Base-by-base conservation (phyloP, 2,888 invertebrate species). In the Sinhomidia bicolor region DNA sequence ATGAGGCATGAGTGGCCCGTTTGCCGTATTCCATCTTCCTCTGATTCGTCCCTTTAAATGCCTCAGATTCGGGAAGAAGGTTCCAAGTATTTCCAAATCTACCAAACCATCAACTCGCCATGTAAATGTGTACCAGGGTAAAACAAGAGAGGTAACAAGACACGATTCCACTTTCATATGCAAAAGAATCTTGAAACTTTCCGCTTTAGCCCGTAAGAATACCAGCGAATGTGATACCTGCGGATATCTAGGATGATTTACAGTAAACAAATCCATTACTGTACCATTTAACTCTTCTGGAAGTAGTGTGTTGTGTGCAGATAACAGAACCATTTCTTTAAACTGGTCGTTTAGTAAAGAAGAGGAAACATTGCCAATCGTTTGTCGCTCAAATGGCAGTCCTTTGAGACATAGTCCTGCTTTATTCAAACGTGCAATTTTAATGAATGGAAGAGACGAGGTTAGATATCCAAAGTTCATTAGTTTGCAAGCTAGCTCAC, bases 81-180 rank as follows among this genome's bases (percentile, higher is more conserved):
- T 32, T 12, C 84, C 87, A 6, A 89, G 51, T n/a, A 71, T 80
- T 4, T 82, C 71, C 23, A 89, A 14, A 0, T 89, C 87, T 1
- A 86, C 47, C 23, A 89, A 26, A 17, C 32, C 54, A n/a, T 85
- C 85, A 36, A 84, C 23, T 36, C 57, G 65, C 87, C 87, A 88
- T 1, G 86, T 84, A 41, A 88, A 88, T 1, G 84, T 80, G 65
- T 87, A 84, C 87, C 87, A 89, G 12, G 84, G 76, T 41, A 89
- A 36, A 5, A 89, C 54, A 3, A 89, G 76, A 14, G 87, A 44
- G 1, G 87, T 87, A 0, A 87, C 51, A 4, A 23, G 4, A 5
- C 29, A 17, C 5, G 44, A 23, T 5, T 87, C 74, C 32, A 87
- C 44, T 57, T 81, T 87, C 23, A 87, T 10, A 23, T 74, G 74